A percentile compares a stretch with the other conserved stretches of the same genome.
phyloP scores from a whole-genome alignment of 1,140 invertebrate genomes.

The Matsumurasca onukii region DNA sequence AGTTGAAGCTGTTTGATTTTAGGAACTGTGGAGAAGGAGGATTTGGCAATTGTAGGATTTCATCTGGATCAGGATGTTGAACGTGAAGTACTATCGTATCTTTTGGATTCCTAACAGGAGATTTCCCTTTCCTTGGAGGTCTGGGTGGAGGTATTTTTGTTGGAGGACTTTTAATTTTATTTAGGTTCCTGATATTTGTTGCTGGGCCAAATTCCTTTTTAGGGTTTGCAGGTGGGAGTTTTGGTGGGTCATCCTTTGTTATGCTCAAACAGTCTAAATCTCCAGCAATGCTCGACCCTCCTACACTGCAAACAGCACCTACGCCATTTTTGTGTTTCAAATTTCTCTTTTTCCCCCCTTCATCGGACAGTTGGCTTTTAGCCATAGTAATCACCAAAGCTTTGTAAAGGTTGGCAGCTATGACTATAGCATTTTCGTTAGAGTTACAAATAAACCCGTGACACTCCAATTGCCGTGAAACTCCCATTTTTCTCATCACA shows the following conservation, averaged over 20 bases:
- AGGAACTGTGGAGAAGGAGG: slow-evolving; percentile 11
- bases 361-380: slow-evolving; percentile 54
- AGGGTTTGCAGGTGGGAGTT: slow-evolving; percentile 12
- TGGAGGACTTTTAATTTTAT: slow-evolving; percentile 1
- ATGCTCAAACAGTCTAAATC: slow-evolving; percentile 19
- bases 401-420: slow-evolving; percentile 86
- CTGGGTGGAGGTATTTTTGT: slow-evolving; percentile 21
- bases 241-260: slow-evolving; percentile 4
- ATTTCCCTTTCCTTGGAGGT: slow-evolving; percentile 13
- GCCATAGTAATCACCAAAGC: slow-evolving; percentile 76
- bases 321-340: slow-evolving; percentile 47
- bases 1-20: slow-evolving; percentile 20
- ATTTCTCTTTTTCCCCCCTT: slow-evolving; percentile 49
- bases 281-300: slow-evolving; percentile 20
- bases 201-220: background rate
- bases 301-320: slow-evolving; percentile 23
- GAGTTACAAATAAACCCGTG: slow-evolving; percentile 87
- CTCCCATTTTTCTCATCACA: slow-evolving; percentile 77
- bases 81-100: slow-evolving; percentile 7
- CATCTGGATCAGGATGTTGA: slow-evolving; percentile 9
- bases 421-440: slow-evolving; percentile 85
- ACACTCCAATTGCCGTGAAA: slow-evolving; percentile 68
- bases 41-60: slow-evolving; percentile 12
- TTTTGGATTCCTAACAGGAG: background rate
- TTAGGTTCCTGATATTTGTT: background rate